Evolutionary conservation across 1,140 invertebrate species (phyloP).

Genomic region (Calephelis nemesis): DNA sequence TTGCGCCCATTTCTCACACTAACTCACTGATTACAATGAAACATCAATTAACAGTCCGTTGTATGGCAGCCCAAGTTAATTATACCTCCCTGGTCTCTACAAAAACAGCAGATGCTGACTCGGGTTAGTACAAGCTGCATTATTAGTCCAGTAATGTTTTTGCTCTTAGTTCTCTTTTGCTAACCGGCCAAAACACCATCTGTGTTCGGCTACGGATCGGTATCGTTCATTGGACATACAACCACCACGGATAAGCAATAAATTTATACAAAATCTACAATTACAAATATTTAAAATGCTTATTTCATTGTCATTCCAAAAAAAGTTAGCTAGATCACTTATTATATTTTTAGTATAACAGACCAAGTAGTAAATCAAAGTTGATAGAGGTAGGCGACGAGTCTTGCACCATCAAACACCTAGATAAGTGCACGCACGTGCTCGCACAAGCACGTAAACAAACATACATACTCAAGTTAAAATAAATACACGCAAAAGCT

Average conservation of each 20-base stretch:
- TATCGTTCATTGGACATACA: conserved; percentile 12
- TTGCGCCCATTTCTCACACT: conserved; percentile 38
- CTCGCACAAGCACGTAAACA: no score
- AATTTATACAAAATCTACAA: background rate
- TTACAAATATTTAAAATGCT: no score
- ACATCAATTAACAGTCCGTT: conserved; percentile 61
- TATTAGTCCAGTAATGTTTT: conserved; percentile 69
- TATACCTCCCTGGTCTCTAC: conserved; percentile 46
- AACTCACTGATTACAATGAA: conserved; percentile 56
- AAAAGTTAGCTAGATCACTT: no score
- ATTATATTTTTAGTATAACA: no score
- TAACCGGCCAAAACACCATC: conserved; percentile 65
- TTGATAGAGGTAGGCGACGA: no score
- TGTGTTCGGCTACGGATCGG: conserved; percentile 52
- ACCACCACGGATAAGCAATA: background rate
- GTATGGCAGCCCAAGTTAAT: conserved; percentile 67
- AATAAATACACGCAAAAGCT: no score
- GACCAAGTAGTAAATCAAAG: no score
- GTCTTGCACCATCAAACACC: no score
- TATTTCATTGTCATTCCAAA: no score
- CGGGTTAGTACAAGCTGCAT: conserved; percentile 54
- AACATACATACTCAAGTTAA: no score
- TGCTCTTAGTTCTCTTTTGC: conserved; percentile 54
- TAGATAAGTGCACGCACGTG: no score
- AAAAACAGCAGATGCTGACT: conserved; percentile 67